Evolutionary conservation across 2,888 invertebrate genomes (phyloP), one percentile per base, ranked within the genome.

Genomic region (Epinotia nisella): DNA sequence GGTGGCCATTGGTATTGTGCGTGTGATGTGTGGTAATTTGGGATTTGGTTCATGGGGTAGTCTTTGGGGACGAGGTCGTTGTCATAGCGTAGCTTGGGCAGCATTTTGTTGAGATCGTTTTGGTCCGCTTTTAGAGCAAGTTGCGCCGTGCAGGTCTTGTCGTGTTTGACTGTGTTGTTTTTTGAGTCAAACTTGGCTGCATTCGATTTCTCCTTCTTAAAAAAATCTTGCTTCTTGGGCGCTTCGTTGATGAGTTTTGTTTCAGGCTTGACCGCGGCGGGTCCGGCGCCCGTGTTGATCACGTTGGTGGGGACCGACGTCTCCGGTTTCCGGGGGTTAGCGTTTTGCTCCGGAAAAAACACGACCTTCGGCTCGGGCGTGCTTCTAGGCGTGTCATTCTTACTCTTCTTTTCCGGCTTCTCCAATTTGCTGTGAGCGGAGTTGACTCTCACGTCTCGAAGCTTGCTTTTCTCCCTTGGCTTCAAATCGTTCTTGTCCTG

Each of bases 1-100:
- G 92, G 91, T 35, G 96, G 95, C 94, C 95, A 95, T 79, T 94
- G 94, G 78, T 96, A 96, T 81, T 96, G 96, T 0, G 93, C 87
- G 75, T 94, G 94, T 0, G 95, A 94, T 61, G 95, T 94, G 81
- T 95, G 95, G 80, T 96, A 96, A 81, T 96, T 96, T 1, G 96
- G 95, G 66, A 96, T 94, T 79, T 96, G 95, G 86, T 96, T 96
- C 87, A 94, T 94, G 1, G 95, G 86, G 79, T 95, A 95, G 79
- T 96, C 96, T 81, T 95, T 95, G 0, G 94, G 93, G 17, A 95
- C 87, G 39, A 95, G 79, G 74, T 94, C 94, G 76, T 94, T 94
- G 77, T 94, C 94, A 72, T 94, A 94, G 76, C 94, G 94, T 66
- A 93, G 90, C 78, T 94, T 94, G 0, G 95, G 89, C 74, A 92